Base-by-base conservation (phyloP, 1,140 invertebrate genomes). In the Drosophila takahashii region DNA sequence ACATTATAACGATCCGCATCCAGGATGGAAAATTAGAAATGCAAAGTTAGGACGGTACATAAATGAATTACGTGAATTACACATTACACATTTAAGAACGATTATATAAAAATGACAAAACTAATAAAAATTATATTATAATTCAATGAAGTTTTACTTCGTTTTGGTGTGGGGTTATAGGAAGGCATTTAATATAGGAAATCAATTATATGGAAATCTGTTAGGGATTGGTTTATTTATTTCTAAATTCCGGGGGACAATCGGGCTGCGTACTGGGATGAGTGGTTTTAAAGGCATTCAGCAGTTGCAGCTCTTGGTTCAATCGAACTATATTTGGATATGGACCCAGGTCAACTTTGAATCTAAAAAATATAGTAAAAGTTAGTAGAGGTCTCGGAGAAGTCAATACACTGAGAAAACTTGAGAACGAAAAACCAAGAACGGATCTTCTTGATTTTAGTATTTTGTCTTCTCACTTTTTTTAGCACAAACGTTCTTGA, bases 201-300 rank as follows among this genome's bases (percentile, higher is more conserved):
- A 27, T 26, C 18, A 36, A 15, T 15, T 3, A 4, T 27, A n/a
- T 29, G 10, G 5, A 22, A 2, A 13, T 58, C 51, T 64, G 10
- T 26, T 36, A 13, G 27, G 13, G 8, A 2, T 36, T 9, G 39
- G 34, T 48, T 80, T 66, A 79, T 81, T 94, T 94, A 94, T 93
- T 96, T 95, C 75, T 94, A 95, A 76, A 94, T 95, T 92, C 95
- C 7, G 95, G 95, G 10, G 97, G 96, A 92, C 96, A 97, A 93
- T 99, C 98, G 2, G 96, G 96, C 93, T 99, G 98, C 76, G 95
- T 95, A 60, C 95, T 95, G 10, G 97, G 96, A 93, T 98, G 96
- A 60, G 97, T 96, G 7, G 95, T 95, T 37, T 95, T 94, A 92
- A 99, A 98, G 0, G 96, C 96, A 32, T 96, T 96, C 92, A 97